A percentile compares a stretch with the other conserved stretches of the same genome.
Conservation (phyloP, 2,888 invertebrate species). For the Epinotia ramella region DNA sequence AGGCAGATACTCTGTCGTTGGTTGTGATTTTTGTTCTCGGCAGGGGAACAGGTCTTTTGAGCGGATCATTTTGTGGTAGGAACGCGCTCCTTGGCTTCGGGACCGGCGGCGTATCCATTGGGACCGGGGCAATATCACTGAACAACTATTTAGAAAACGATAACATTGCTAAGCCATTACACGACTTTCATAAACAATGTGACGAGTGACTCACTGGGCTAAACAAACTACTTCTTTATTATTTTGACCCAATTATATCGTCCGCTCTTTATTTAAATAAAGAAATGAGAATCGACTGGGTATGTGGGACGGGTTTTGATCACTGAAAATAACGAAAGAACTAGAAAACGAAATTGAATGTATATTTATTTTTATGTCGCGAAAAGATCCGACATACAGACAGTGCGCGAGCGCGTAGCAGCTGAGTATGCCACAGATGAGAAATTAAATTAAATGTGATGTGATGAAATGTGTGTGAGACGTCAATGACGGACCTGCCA, state of each 20-base stretch:
- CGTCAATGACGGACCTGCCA: neutral
- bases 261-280: conserved; percentile 3
- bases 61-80: conserved; percentile 59
- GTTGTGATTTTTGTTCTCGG: conserved; percentile 75
- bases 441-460: neutral
- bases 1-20: conserved; percentile 69
- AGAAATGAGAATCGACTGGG: neutral
- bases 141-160: conserved; percentile 54
- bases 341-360: neutral
- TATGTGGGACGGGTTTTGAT: neutral
- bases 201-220: conserved; percentile 54
- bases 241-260: conserved; percentile 51
- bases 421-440: conserved; percentile 21
- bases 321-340: conserved; percentile 4
- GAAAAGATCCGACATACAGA: neutral
- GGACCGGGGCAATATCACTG: conserved; percentile 50
- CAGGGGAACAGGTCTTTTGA: conserved; percentile 82
- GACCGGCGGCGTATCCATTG: conserved; percentile 77
- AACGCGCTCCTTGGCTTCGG: conserved; percentile 73
- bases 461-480: too few species aligned
- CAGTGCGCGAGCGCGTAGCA: conserved; percentile 7
- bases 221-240: conserved; percentile 50
- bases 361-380: conserved; percentile 18
- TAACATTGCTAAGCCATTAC: conserved; percentile 58
- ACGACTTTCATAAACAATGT: conserved; percentile 46